Base-by-base conservation (phyloP, 2,797 vertebrate species). In the Threskiornis aethiopicus region DNA sequence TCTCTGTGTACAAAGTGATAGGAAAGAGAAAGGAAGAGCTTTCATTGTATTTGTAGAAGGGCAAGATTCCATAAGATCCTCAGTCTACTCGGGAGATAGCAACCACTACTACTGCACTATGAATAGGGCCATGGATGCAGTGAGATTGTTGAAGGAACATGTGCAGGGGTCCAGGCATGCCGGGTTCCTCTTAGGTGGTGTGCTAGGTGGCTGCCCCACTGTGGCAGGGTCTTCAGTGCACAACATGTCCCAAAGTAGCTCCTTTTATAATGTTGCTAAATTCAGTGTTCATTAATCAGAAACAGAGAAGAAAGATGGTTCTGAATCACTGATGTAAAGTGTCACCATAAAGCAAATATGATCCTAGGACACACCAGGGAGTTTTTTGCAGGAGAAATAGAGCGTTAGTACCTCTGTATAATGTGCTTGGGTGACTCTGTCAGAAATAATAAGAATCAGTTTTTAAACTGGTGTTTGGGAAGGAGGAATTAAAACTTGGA, bases 71-170 rank as follows among this genome's bases (percentile, higher is more conserved):
- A 83, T 65, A 77, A 64, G 64, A 73, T 67, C 29, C 25, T 89
- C 59, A 14, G 37, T 39, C 72, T 88, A 6, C 72, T 75, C 41
- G 29, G 54, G 52, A 73, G 8, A 57, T 8, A 78, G 39, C 1
- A 3, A 58, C 46, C 62, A 25, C 61, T 61, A 20, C 37, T 57
- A 26, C 21, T 49, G 28, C n/a, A 33, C 33, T 31, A 17, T 57
- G 35, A 65, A 31, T 8, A 35, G 24, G 33, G 28, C 9, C 31
- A 20, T 25, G 44, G 37, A 16, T 49, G 24, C 18, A 64, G 65
- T n/a, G 37, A 71, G 28, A 15, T 12, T 13, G 20, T 41, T 1
- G 0, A 73, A 70, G n/a, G 35, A 35, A 19, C 42, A 9, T 0
- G 14, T 28, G 22, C 8, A 44, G 22, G 29, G 18, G 13, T 54